Evolutionary conservation across 2,888 invertebrate genomes (phyloP).

Genomic region (Pammene aurita): DNA sequence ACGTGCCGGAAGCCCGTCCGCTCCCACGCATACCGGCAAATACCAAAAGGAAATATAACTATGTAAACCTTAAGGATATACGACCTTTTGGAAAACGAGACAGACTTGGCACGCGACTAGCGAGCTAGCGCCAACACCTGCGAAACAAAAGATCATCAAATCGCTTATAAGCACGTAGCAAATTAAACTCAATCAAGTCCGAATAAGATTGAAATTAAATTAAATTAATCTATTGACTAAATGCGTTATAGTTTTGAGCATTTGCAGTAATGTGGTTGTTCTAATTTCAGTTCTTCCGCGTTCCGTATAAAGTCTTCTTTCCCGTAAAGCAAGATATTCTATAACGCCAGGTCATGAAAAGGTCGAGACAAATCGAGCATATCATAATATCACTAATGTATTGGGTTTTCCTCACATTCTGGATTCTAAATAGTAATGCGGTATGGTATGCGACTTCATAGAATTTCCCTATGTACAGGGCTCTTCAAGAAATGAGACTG

Average conservation of each 20-base stretch:
- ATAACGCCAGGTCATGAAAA: constrained; percentile 22
- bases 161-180: not conserved
- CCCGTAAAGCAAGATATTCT: not conserved
- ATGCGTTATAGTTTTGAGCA: not conserved
- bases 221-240: not conserved
- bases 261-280: not conserved
- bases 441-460: too few relatives aligned
- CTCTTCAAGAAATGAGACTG: too few relatives aligned
- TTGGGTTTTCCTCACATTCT: not conserved
- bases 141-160: not conserved
- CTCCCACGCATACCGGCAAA: constrained; percentile 62
- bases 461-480: too few relatives aligned
- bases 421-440: too few relatives aligned
- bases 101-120: constrained; percentile 65
- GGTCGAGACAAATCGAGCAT: constrained; percentile 5
- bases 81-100: not conserved
- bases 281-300: not conserved
- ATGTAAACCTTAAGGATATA: not conserved
- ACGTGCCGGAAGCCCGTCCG: constrained; percentile 72
- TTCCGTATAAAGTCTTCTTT: not conserved
- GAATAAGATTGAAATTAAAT: not conserved
- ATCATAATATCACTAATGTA: not conserved
- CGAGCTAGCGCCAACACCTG: constrained; percentile 5
- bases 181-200: not conserved
- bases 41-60: not conserved